A percentile compares a stretch with the other conserved stretches of the same genome.
Evolutionary conservation across 2,113 vertebrate genomes (phyloP).

Genomic region (Cyprichromis sp.): DNA sequence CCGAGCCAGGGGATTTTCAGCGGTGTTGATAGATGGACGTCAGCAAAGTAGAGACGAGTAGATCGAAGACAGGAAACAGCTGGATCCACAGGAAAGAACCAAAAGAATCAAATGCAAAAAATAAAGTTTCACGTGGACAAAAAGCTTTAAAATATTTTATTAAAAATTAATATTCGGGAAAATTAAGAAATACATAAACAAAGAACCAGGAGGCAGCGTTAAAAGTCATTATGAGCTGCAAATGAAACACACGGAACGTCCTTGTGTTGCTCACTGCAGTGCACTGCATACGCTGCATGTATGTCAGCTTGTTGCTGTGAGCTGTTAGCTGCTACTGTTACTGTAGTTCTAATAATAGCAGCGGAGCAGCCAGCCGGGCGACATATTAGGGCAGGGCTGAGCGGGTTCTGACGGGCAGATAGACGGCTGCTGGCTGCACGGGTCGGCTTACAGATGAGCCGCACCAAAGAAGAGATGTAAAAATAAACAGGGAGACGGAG

Average conservation of each 20-base stretch:
- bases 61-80: background rate
- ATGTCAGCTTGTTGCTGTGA: background rate
- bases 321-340: background rate
- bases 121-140: background rate
- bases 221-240: background rate
- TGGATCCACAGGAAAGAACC: background rate
- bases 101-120: background rate
- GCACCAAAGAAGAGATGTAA: conserved; percentile 2
- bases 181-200: background rate
- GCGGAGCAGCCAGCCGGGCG: background rate
- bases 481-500: conserved; percentile 28
- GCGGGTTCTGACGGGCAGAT: conserved; percentile 2
- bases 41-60: background rate
- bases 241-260: background rate
- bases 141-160: background rate
- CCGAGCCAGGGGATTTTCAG: background rate
- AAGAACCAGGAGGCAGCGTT: background rate
- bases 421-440: conserved; percentile 3
- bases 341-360: conserved; percentile 14
- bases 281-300: background rate
- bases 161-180: background rate
- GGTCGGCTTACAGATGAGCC: conserved; percentile 10
- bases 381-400: conserved; percentile 11
- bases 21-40: background rate
- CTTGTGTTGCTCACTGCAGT: background rate